Conservation (phyloP, 2,888 invertebrate genomes). For the Cataglyphis rosenhaueri region DNA sequence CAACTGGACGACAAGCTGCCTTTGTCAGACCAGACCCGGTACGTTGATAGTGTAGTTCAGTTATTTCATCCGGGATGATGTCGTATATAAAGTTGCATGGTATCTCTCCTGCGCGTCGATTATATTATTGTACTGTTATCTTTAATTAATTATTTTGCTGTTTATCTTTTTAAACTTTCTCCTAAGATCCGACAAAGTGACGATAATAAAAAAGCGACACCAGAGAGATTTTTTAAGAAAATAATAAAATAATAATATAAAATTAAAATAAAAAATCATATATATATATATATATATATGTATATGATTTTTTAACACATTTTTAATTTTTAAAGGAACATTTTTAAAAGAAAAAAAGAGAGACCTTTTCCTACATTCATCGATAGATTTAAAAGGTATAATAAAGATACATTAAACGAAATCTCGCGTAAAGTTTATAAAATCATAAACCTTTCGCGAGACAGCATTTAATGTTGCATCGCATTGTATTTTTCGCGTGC, state of each 20-base stretch:
- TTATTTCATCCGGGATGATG: conserved; percentile 11
- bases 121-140: conserved; percentile 33
- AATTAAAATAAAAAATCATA: not conserved
- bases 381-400: not conserved
- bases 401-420: not conserved
- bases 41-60: conserved; percentile 67
- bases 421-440: not conserved
- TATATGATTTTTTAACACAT: too few relatives aligned
- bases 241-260: not conserved
- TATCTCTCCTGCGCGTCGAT: conserved; percentile 5
- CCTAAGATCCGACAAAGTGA: not conserved
- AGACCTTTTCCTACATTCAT: not conserved
- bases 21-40: conserved; percentile 24
- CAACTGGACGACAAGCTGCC: conserved; percentile 37
- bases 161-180: conserved; percentile 18
- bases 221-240: not conserved
- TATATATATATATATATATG: not conserved
- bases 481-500: conserved; percentile 15
- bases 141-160: not conserved
- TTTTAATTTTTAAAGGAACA: too few relatives aligned
- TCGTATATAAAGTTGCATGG: conserved; percentile 20
- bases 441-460: conserved; percentile 17
- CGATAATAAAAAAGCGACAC: not conserved
- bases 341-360: not conserved
- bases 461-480: conserved; percentile 28